phyloP scores from a whole-genome alignment of 2,113 vertebrate species.

The Ibidorhyncha struthersii region DNA sequence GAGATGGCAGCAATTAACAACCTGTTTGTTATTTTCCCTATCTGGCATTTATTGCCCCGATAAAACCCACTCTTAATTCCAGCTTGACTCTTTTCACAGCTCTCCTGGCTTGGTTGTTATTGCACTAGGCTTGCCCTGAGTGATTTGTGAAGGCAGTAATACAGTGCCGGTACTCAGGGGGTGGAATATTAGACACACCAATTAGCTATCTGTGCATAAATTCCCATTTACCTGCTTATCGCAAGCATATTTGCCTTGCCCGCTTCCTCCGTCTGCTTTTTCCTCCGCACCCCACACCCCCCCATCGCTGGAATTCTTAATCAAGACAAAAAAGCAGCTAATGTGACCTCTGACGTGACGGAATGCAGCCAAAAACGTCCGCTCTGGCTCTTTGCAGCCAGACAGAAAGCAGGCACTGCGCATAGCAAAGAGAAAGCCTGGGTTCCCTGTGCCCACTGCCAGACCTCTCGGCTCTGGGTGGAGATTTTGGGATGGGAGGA shows the following conservation, averaged over 20 bases:
- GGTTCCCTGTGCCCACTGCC: neutral
- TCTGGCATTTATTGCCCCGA: neutral
- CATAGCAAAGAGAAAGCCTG: conserved; percentile 24
- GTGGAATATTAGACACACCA: conserved; percentile 58
- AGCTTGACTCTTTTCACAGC: neutral
- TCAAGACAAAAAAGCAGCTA: conserved; percentile 3
- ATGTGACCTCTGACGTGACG: conserved; percentile 54
- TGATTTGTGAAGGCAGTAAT: conserved; percentile 60
- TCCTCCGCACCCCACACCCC: neutral
- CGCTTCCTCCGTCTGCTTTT: neutral
- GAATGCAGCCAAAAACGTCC: conserved; percentile 1
- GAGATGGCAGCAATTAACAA: conserved; percentile 33
- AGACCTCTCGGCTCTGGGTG: neutral
- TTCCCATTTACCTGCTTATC: conserved; percentile 47
- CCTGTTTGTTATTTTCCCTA: conserved; percentile 31
- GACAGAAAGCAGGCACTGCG: conserved; percentile 25
- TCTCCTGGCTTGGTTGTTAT: neutral
- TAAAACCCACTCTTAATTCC: conserved; percentile 32
- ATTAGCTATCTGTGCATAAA: conserved; percentile 54
- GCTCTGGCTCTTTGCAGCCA: conserved; percentile 22
- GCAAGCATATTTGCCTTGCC: neutral
- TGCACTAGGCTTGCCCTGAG: neutral
- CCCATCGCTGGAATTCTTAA: neutral
- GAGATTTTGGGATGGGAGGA: neutral
- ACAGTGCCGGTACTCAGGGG: conserved; percentile 6